Percentiles rank a stretch among this genome's conserved stretches.
These are phyloP conservation scores for Asobara japonica DNA, from an alignment of 1,140 invertebrate species.

Conservation along the genomic window DNA sequence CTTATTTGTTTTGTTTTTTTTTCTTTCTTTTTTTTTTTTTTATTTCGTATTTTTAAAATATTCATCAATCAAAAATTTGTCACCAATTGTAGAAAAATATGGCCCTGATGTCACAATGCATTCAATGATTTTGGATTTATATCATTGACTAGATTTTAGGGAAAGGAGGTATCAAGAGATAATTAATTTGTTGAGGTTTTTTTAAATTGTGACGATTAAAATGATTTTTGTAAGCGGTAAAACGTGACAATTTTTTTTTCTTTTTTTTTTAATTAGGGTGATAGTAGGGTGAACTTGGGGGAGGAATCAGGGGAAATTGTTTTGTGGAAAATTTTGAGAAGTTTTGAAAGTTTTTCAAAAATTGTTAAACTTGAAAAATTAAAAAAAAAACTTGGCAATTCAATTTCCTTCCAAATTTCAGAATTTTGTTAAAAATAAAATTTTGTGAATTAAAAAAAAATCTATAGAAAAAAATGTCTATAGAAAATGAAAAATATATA, in stretches of 20 bases:
- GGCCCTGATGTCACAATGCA: not conserved
- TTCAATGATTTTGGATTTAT: conserved; percentile 9
- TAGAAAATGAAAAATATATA: too few relatives aligned
- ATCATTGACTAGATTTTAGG: conserved; percentile 49
- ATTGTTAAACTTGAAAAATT: too few relatives aligned
- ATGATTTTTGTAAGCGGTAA: not conserved
- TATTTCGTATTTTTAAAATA: not conserved
- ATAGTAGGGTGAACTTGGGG: too few relatives aligned
- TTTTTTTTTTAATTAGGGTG: too few relatives aligned
- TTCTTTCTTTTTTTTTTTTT: not conserved
- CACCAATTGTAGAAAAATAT: conserved; percentile 16
- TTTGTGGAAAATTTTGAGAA: too few relatives aligned
- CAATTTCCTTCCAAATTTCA: too few relatives aligned
- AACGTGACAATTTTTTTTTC: not conserved
- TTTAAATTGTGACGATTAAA: not conserved
- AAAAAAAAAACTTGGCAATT: too few relatives aligned
- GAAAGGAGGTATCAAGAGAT: conserved; percentile 40
- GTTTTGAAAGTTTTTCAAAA: too few relatives aligned
- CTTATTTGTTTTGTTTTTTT: not conserved
- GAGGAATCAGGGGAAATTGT: too few relatives aligned
- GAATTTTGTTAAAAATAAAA: too few relatives aligned
- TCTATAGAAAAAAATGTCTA: too few relatives aligned
- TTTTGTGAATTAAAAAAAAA: too few relatives aligned
- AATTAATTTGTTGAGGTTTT: conserved; percentile 17
- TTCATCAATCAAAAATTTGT: not conserved